Base-by-base conservation (phyloP, 2,113 vertebrate genomes). In the Mirza zaza region DNA sequence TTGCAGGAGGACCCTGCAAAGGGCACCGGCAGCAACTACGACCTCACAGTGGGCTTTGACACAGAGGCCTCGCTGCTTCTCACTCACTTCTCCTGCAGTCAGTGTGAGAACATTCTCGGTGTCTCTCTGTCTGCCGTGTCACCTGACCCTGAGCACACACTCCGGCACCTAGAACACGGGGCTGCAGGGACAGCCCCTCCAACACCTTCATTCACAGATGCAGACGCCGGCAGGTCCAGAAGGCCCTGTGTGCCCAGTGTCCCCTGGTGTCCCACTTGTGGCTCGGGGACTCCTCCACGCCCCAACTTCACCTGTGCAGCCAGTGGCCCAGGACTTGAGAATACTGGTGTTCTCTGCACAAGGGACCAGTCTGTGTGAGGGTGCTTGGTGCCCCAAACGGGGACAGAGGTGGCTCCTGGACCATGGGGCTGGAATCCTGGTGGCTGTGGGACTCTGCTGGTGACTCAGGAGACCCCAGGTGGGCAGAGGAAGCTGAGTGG, bases 11-110 rank as follows among this genome's bases (percentile, higher is more conserved):
- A 57, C 6, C 18, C 55, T 57, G 6, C 55, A 17, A 17, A 32
- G 8, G 2, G 55, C 0, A 9, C 1, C 0, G 1, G 29, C 9
- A 1, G 52, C 34, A 6, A 34, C 5, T 1, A 11, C 5, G 32
- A 67, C 29, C 17, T n/a, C 50, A 25, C 11, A 4, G 17, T 1
- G 0, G 34, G 36, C 3, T 5, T 7, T 13, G 8, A 9, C 1
- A 21, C 59, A 42, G 23, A 57, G 36, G 45, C 13, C 32, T 55
- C 21, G 55, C 55, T 5, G 34, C 4, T 13, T 42, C 67, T 25
- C 8, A 3, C 5, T n/a, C 9, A 4, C 4, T 8, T 18, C 14
- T 55, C 42, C 20, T 34, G 8, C n/a, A 34, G 27, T 34, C 59
- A 9, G 42, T 36, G 4, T 1, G 20, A 65, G n/a, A 15, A 71